Evolutionary conservation across 92 coral and sea anemone species (phyloP).

Genomic region (Desmophyllum pertusum): DNA sequence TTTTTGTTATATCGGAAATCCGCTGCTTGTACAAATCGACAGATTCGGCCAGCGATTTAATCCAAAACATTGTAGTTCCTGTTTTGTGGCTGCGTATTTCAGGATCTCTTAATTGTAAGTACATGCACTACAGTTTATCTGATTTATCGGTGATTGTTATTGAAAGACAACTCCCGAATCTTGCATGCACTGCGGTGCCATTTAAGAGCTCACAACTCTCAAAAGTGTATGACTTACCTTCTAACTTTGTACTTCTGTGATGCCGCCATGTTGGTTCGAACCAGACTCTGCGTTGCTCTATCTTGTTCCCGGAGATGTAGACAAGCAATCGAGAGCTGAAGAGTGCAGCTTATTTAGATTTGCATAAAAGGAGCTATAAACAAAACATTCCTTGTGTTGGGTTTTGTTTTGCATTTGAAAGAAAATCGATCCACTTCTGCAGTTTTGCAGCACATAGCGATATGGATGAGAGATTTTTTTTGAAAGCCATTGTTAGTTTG

Average conservation of each 20-base stretch:
- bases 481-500: not conserved
- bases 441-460: not conserved
- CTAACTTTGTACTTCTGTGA: slow-evolving; percentile 20
- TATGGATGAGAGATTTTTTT: slow-evolving; percentile 22
- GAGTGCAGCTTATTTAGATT: not conserved
- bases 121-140: not conserved
- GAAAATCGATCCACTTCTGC: not conserved
- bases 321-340: not conserved
- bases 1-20: not conserved
- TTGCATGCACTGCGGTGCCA: not conserved
- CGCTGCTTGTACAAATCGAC: not conserved
- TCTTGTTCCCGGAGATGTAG: not conserved
- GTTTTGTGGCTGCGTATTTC: not conserved
- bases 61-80: not conserved
- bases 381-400: slow-evolving; percentile 9
- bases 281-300: not conserved
- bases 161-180: not conserved
- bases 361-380: slow-evolving; percentile 16
- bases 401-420: slow-evolving; percentile 31
- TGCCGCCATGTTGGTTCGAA: slow-evolving; percentile 12
- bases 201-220: not conserved
- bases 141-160: not conserved
- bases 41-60: not conserved
- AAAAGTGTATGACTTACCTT: slow-evolving; percentile 11
- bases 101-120: not conserved